phyloP scores from a whole-genome alignment of 2,113 vertebrate species.

The Antennarius striatus region DNA sequence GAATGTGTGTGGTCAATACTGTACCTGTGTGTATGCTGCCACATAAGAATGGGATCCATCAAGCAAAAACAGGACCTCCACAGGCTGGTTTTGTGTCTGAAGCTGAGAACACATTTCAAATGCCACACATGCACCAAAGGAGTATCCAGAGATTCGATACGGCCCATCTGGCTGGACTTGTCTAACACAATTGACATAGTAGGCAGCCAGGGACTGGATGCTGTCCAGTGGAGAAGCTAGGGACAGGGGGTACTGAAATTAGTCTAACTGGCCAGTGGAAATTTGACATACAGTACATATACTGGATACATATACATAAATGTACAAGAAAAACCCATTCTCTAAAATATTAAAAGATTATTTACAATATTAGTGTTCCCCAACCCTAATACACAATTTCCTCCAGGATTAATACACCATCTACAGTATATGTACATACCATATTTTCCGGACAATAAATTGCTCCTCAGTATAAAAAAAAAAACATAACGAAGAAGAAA shows the following conservation, averaged over 20 bases:
- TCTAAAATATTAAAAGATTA: neutral
- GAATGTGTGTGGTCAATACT: constrained; percentile 7
- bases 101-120: constrained; percentile 97
- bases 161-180: constrained; percentile 91
- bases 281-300: neutral
- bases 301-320: too few relatives aligned
- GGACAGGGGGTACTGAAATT: neutral
- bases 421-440: too few relatives aligned
- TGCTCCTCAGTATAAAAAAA: too few relatives aligned
- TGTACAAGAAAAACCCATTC: too few relatives aligned
- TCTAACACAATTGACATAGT: constrained; percentile 87
- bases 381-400: too few relatives aligned
- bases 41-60: constrained; percentile 95
- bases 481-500: too few relatives aligned
- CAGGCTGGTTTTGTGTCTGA: constrained; percentile 80
- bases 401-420: too few relatives aligned
- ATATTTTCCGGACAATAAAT: too few relatives aligned
- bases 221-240: constrained; percentile 92
- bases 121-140: constrained; percentile 95
- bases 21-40: constrained; percentile 92
- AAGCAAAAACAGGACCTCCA: constrained; percentile 90
- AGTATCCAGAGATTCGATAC: constrained; percentile 92
- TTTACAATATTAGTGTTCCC: neutral
- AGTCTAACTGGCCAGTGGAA: neutral
- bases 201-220: constrained; percentile 88